phyloP scores from a whole-genome alignment of 2,797 vertebrate species.

The Chiroxiphia lanceolata region DNA sequence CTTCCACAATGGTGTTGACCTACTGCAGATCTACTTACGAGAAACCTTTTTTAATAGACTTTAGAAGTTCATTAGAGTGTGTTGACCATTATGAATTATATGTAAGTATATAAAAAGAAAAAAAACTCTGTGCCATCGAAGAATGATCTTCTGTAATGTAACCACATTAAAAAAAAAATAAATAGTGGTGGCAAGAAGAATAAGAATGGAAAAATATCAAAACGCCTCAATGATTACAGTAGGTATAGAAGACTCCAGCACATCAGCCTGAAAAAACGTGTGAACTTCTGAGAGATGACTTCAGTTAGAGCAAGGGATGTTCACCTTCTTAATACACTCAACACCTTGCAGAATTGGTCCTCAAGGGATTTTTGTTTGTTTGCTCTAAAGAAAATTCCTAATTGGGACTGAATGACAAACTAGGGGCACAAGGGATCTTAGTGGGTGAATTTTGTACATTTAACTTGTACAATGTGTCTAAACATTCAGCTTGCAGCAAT shows the following conservation, averaged over 20 bases:
- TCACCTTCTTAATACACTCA: fast-evolving
- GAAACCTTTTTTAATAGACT: background rate
- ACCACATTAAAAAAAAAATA: background rate
- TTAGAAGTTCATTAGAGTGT: background rate
- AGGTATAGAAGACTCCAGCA: background rate
- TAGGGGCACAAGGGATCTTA: background rate
- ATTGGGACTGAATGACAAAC: background rate
- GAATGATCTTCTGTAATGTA: background rate
- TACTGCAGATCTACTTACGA: background rate
- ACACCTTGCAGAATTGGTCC: background rate
- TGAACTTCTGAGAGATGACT: background rate
- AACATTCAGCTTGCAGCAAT: slow-evolving; percentile 24
- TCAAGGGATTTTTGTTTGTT: background rate
- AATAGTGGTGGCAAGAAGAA: background rate
- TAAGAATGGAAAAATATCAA: background rate
- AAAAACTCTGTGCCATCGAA: fast-evolving
- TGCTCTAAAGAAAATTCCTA: background rate
- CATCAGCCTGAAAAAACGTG: fast-evolving
- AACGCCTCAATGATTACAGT: background rate
- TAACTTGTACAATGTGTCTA: background rate
- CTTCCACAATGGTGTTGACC: background rate
- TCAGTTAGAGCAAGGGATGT: background rate
- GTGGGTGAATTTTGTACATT: background rate
- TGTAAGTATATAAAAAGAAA: background rate
- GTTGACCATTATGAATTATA: background rate